Percentiles rank a stretch among this genome's conserved stretches.
Conservation (phyloP, 2,113 vertebrate species). For the Tupaia tana region DNA sequence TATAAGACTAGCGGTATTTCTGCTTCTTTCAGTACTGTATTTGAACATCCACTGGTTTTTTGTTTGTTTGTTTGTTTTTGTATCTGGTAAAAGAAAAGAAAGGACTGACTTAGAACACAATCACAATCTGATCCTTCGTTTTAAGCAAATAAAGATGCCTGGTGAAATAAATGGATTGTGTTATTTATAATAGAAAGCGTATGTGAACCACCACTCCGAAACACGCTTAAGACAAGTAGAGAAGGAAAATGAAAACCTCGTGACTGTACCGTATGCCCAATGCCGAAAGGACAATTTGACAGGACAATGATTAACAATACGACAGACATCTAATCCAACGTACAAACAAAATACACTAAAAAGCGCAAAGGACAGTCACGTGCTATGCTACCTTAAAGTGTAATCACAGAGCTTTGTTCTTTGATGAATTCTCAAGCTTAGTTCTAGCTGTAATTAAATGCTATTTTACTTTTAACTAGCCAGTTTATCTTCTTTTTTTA, state of each 20-base stretch:
- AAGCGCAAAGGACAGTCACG: background rate
- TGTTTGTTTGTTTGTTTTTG: background rate
- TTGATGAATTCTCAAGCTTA: conserved; percentile 24
- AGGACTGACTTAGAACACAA: background rate
- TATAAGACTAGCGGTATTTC: conserved; percentile 35
- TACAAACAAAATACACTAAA: background rate
- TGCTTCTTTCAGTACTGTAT: background rate
- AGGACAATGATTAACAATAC: conserved; percentile 39
- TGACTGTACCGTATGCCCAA: background rate
- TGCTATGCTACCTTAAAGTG: background rate
- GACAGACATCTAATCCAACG: background rate
- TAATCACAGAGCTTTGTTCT: background rate
- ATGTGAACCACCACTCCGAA: conserved; percentile 37
- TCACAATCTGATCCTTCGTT: conserved; percentile 42
- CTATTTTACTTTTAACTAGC: conserved; percentile 28
- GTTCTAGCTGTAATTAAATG: conserved; percentile 67
- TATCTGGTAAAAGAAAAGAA: background rate
- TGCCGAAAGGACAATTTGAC: background rate
- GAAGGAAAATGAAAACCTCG: conserved; percentile 21
- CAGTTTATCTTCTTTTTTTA: background rate
- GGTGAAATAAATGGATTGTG: background rate
- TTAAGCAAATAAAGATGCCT: conserved; percentile 53
- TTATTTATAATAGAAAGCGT: conserved; percentile 58
- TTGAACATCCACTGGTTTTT: background rate
- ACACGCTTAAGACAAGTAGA: conserved; percentile 4